Percentiles rank a stretch among this genome's conserved stretches.
Conservation (phyloP, 2,113 vertebrate species). For the Corynorhinus townsendii region DNA sequence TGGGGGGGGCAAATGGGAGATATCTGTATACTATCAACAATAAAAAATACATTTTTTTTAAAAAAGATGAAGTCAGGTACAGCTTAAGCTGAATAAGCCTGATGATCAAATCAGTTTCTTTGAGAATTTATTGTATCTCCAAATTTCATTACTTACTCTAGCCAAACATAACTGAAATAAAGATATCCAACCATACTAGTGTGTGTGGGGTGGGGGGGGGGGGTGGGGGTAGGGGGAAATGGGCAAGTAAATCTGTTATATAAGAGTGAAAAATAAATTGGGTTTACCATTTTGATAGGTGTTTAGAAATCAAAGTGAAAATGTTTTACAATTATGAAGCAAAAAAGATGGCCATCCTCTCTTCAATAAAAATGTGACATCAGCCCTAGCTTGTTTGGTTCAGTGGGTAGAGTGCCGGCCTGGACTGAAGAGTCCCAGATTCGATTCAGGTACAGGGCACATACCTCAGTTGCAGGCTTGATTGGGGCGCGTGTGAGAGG, state of each 20-base stretch:
- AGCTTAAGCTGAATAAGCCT: background rate
- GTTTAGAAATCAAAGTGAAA: conserved; percentile 31
- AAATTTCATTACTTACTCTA: background rate
- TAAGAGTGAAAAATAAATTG: background rate
- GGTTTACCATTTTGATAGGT: background rate
- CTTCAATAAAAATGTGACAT: background rate
- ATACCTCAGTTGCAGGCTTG: too few species aligned
- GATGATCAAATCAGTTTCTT: background rate
- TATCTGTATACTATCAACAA: too few species aligned
- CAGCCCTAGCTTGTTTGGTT: too few species aligned
- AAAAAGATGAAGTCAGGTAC: background rate
- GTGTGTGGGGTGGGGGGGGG: too few species aligned
- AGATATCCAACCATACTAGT: background rate
- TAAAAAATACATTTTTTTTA: too few species aligned
- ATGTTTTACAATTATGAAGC: background rate
- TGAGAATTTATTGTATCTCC: background rate
- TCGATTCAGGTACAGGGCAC: too few species aligned
- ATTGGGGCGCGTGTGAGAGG: too few species aligned
- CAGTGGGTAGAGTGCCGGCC: too few species aligned
- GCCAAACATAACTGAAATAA: background rate
- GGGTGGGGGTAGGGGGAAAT: too few species aligned
- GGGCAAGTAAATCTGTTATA: background rate
- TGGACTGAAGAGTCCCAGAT: too few species aligned
- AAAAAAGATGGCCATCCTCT: background rate
- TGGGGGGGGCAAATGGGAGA: too few species aligned